Conservation (phyloP, 2,888 invertebrate genomes). For the Perizoma affinitatum region DNA sequence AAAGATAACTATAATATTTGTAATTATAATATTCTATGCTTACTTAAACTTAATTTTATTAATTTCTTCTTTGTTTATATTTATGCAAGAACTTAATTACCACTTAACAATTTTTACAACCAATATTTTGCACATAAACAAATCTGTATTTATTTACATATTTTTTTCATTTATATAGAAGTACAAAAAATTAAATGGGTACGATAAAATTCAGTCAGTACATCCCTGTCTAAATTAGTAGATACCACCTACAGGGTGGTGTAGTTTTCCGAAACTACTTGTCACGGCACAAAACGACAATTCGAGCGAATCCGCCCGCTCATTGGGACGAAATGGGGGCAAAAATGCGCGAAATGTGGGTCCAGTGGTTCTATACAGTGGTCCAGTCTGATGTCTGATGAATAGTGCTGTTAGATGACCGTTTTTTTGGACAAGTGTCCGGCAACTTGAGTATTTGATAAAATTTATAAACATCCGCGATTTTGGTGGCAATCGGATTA, state of each 20-base stretch:
- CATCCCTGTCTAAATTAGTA: constrained; percentile 71
- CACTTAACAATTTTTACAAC: too few relatives aligned
- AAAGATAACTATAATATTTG: too few relatives aligned
- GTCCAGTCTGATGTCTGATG: constrained; percentile 15
- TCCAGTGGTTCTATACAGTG: constrained; percentile 26
- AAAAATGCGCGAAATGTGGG: constrained; percentile 64
- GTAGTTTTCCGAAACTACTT: constrained; percentile 71
- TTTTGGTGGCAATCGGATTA: background rate
- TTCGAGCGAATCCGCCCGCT: constrained; percentile 56
- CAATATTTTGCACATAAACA: too few relatives aligned
- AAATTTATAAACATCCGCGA: too few relatives aligned
- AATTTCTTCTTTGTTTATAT: too few relatives aligned
- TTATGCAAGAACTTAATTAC: too few relatives aligned
- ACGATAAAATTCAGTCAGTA: constrained; percentile 38
- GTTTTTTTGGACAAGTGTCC: constrained; percentile 3
- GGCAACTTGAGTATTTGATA: background rate
- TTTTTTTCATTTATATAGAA: too few relatives aligned
- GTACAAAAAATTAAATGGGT: too few relatives aligned
- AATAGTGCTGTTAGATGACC: constrained; percentile 22
- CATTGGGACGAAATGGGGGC: constrained; percentile 56
- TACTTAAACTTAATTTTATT: too few relatives aligned
- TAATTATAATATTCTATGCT: too few relatives aligned
- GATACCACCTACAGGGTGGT: constrained; percentile 73
- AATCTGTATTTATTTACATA: too few relatives aligned
- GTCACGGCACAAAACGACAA: constrained; percentile 67